phyloP scores from a whole-genome alignment of 2,113 vertebrate species.

The Thamnaconus septentrionalis region DNA sequence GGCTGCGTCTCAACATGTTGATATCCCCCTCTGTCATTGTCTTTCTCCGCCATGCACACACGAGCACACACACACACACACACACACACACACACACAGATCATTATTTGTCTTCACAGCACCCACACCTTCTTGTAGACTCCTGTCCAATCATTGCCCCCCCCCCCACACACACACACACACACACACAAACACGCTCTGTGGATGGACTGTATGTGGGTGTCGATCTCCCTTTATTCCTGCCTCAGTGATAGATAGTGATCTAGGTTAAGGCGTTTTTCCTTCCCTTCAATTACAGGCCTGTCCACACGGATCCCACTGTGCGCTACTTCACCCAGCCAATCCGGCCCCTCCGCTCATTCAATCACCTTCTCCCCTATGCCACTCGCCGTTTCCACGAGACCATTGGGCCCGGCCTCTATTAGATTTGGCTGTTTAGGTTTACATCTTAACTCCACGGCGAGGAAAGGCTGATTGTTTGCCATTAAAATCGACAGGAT shows the following conservation, averaged over 20 bases:
- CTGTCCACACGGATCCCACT: constrained; percentile 56
- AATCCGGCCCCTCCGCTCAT: constrained; percentile 22
- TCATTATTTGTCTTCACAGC: too few species aligned
- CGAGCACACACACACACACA: too few species aligned
- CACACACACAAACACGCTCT: neutral
- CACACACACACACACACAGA: too few species aligned
- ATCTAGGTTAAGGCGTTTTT: constrained; percentile 57
- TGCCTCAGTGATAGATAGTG: constrained; percentile 57
- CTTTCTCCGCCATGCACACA: constrained; percentile 46
- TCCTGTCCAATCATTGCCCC: constrained; percentile 17
- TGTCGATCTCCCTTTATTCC: constrained; percentile 35
- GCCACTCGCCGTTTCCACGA: constrained; percentile 20
- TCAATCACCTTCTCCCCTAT: constrained; percentile 29
- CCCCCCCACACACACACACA: neutral
- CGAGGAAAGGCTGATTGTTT: constrained; percentile 6
- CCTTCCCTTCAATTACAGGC: constrained; percentile 59
- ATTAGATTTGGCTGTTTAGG: constrained; percentile 31
- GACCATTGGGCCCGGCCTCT: constrained; percentile 6
- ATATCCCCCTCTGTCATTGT: constrained; percentile 55
- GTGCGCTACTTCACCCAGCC: constrained; percentile 23
- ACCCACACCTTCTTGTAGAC: constrained; percentile 18
- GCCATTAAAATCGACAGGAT: neutral
- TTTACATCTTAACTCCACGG: constrained; percentile 21
- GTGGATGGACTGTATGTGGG: constrained; percentile 39
- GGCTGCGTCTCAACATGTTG: constrained; percentile 69